A percentile compares a stretch with the other conserved stretches of the same genome.
phyloP scores from a whole-genome alignment of 2,797 vertebrate species.

The Melanotaenia boesemani region DNA sequence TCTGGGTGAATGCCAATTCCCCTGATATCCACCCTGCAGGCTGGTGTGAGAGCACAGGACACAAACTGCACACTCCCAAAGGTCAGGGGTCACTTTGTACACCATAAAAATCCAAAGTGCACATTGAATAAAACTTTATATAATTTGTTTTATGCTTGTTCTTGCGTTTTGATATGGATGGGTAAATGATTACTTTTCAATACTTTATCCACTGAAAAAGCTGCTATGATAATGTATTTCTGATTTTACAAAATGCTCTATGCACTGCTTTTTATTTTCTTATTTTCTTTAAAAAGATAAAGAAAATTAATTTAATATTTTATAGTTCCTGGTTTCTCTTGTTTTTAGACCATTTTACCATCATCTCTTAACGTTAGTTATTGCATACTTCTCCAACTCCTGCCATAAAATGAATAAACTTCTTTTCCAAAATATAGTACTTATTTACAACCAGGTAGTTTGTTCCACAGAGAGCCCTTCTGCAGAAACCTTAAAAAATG shows the following conservation, averaged over 20 bases:
- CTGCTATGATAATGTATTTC: background rate
- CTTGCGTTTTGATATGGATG: background rate
- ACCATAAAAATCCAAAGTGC: background rate
- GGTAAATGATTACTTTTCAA: background rate
- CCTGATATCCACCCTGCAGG: constrained; percentile 92
- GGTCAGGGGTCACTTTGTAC: constrained; percentile 78
- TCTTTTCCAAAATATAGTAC: too few species aligned
- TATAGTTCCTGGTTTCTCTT: background rate
- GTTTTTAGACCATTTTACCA: too few species aligned
- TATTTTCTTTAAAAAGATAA: background rate
- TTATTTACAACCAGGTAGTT: too few species aligned
- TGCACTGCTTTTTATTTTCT: background rate
- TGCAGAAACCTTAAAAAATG: too few species aligned
- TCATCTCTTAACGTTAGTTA: too few species aligned
- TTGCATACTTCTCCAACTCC: too few species aligned
- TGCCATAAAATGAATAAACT: too few species aligned
- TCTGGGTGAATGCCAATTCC: constrained; percentile 97
- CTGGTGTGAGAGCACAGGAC: constrained; percentile 96
- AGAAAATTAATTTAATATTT: background rate
- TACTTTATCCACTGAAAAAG: background rate
- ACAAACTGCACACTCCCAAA: constrained; percentile 97
- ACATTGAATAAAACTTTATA: background rate
- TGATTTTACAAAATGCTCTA: background rate
- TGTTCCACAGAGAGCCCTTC: too few species aligned
- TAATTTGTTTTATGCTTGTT: background rate